Evolutionary conservation across 1,140 invertebrate genomes (phyloP).

Genomic region (Schlechtendalia chinensis): DNA sequence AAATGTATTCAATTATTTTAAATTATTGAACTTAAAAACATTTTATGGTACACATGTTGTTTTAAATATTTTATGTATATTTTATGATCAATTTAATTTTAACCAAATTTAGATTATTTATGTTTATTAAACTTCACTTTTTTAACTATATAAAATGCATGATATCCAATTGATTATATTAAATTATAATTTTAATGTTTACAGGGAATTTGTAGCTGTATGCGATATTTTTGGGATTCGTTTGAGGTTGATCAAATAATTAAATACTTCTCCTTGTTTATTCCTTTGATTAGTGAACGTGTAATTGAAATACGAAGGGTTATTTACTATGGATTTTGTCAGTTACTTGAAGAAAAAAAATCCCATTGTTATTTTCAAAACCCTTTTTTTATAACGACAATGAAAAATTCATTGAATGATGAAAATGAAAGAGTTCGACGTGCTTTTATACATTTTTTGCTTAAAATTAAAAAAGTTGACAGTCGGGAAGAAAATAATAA

Average conservation of each 20-base stretch:
- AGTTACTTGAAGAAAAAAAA: slow-evolving; percentile 11
- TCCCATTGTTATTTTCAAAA: slow-evolving; percentile 17
- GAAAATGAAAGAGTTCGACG: slow-evolving; percentile 43
- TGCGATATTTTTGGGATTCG: slow-evolving; percentile 42
- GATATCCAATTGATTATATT: background rate
- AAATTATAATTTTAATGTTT: background rate
- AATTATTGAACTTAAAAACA: too few relatives aligned
- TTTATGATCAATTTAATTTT: too few relatives aligned
- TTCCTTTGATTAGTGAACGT: slow-evolving; percentile 15
- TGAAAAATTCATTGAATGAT: slow-evolving; percentile 26
- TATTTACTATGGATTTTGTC: slow-evolving; percentile 32
- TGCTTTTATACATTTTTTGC: slow-evolving; percentile 30
- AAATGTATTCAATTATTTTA: too few relatives aligned
- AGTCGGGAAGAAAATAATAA: background rate
- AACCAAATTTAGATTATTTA: too few relatives aligned
- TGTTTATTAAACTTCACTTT: too few relatives aligned
- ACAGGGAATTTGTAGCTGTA: slow-evolving; percentile 38
- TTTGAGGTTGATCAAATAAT: slow-evolving; percentile 28
- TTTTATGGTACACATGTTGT: too few relatives aligned
- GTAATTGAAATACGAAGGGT: slow-evolving; percentile 35
- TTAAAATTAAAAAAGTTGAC: slow-evolving; percentile 34
- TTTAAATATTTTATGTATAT: too few relatives aligned
- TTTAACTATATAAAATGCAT: too few relatives aligned
- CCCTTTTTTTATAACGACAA: background rate
- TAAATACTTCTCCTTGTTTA: slow-evolving; percentile 25